phyloP scores from a whole-genome alignment of 1,140 invertebrate genomes.

The Drosophila navojoa region DNA sequence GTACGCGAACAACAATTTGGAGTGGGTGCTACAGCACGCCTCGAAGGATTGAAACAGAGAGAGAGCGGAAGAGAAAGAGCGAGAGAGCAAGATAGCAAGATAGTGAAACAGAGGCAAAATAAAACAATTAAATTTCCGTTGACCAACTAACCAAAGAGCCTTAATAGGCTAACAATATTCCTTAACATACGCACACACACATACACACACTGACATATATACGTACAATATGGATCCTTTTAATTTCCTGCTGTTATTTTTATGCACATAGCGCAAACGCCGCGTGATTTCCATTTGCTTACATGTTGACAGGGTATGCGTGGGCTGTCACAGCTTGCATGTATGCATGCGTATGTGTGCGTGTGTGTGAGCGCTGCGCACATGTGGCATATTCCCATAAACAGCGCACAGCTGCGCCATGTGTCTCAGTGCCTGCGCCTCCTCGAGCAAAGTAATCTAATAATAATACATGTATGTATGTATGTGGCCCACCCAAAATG shows the following conservation, averaged over 20 bases:
- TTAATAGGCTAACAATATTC: constrained; percentile 60
- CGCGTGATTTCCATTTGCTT: constrained; percentile 74
- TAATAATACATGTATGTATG: constrained; percentile 53
- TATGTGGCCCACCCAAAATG: constrained; percentile 30
- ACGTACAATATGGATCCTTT: constrained; percentile 60
- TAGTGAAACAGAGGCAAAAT: neutral
- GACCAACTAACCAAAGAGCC: constrained; percentile 45
- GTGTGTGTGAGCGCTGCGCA: constrained; percentile 29
- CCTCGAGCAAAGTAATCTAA: constrained; percentile 52
- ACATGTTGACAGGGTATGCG: constrained; percentile 11
- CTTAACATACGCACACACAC: constrained; percentile 17
- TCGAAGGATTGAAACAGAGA: neutral
- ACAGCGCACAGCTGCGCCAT: constrained; percentile 39
- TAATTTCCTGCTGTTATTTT: constrained; percentile 80
- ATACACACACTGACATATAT: neutral
- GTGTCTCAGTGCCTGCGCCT: constrained; percentile 30
- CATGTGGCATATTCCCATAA: constrained; percentile 71
- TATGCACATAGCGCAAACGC: constrained; percentile 60
- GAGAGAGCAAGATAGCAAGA: neutral
- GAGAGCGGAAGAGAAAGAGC: neutral
- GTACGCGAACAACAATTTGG: constrained; percentile 25
- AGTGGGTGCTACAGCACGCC: neutral
- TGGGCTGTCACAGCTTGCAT: too few relatives aligned
- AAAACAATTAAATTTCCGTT: constrained; percentile 70
- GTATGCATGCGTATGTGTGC: neutral